A percentile compares a stretch with the other conserved stretches of the same genome.
Evolutionary conservation across 2,888 invertebrate species (phyloP).

Genomic region (Acleris laterana): DNA sequence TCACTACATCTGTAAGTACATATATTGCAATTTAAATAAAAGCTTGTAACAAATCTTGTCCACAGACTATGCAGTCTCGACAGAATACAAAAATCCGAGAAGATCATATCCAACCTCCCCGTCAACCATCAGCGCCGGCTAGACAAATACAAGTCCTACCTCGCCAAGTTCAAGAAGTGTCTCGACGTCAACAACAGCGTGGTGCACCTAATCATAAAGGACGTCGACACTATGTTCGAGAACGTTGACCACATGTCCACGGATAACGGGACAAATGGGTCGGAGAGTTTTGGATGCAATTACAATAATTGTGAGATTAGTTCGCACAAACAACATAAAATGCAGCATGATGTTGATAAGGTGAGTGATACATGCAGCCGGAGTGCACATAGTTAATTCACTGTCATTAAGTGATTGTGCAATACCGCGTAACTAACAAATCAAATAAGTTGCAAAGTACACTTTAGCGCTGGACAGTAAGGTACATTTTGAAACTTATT

Average conservation of each 20-base stretch:
- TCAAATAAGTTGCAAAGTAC: too few species aligned
- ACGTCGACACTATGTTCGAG: conserved; percentile 93
- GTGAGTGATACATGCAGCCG: conserved; percentile 45
- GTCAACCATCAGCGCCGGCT: conserved; percentile 90
- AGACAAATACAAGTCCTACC: conserved; percentile 89
- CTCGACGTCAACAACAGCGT: conserved; percentile 89
- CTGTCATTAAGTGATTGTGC: too few species aligned
- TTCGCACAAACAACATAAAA: conserved; percentile 73
- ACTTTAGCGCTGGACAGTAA: too few species aligned
- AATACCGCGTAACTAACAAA: too few species aligned
- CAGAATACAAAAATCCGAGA: conserved; percentile 90
- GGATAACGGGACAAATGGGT: conserved; percentile 59
- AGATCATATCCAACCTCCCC: conserved; percentile 89
- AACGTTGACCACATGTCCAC: conserved; percentile 84
- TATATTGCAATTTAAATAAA: too few species aligned
- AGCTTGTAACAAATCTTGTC: conserved; percentile 24
- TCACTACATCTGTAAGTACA: too few species aligned
- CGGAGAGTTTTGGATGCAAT: conserved; percentile 69
- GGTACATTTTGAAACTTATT: too few species aligned
- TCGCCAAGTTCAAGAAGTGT: conserved; percentile 90
- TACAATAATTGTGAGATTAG: conserved; percentile 72
- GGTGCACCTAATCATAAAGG: conserved; percentile 89
- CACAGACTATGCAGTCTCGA: conserved; percentile 90
- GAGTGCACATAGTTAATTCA: too few species aligned
- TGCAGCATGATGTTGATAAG: conserved; percentile 81